A percentile compares a stretch with the other conserved stretches of the same genome.
Conservation (phyloP, 2,888 invertebrate species). For the Hirtodrosophila cameraria region DNA sequence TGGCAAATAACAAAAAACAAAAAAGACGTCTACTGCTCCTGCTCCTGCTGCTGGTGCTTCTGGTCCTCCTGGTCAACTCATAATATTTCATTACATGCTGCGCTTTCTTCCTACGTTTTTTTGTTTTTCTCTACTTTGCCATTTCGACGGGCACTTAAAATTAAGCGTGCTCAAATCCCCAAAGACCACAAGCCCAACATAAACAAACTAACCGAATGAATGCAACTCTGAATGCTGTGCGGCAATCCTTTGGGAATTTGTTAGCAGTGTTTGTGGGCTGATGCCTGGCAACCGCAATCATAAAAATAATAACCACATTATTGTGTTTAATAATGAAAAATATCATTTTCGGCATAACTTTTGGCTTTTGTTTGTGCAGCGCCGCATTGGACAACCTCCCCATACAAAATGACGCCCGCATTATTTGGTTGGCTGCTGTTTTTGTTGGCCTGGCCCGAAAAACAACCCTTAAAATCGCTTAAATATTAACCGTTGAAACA, state of each 20-base stretch:
- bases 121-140: slow-evolving; percentile 49
- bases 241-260: slow-evolving; percentile 59
- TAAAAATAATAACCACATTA: slow-evolving; percentile 82
- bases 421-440: slow-evolving; percentile 66
- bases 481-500: slow-evolving; percentile 67
- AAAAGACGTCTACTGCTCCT: slow-evolving; percentile 13
- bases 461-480: slow-evolving; percentile 76
- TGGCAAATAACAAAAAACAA: slow-evolving; percentile 58
- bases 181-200: slow-evolving; percentile 77
- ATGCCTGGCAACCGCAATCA: slow-evolving; percentile 69
- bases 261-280: slow-evolving; percentile 16
- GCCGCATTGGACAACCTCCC: slow-evolving; percentile 19
- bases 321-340: slow-evolving; percentile 80
- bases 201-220: slow-evolving; percentile 80
- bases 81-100: slow-evolving; percentile 72
- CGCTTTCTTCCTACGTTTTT: slow-evolving; percentile 37
- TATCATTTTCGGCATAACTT: slow-evolving; percentile 79
- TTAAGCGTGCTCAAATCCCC: slow-evolving; percentile 82
- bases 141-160: slow-evolving; percentile 82
- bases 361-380: slow-evolving; percentile 72
- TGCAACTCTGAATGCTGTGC: slow-evolving; percentile 57
- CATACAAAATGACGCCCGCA: slow-evolving; percentile 56
- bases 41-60: slow-evolving; percentile 5
- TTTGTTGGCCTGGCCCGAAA: slow-evolving; percentile 35
- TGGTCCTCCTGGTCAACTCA: slow-evolving; percentile 53